Conservation (phyloP, 2,797 vertebrate species). For the Lophius americanus region DNA sequence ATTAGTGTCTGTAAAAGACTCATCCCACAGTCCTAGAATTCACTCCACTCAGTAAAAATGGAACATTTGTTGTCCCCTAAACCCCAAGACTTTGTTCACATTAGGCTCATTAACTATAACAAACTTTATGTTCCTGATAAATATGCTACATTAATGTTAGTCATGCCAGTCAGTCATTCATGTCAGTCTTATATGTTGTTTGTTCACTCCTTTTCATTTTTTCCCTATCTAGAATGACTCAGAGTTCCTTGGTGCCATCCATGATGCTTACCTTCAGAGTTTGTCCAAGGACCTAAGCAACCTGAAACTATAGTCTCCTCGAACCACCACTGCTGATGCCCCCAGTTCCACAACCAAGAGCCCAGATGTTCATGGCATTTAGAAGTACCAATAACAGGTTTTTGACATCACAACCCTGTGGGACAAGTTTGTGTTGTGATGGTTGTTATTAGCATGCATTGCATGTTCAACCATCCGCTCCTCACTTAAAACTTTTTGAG, state of each 20-base stretch:
- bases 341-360: neutral
- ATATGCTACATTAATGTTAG: too few relatives aligned
- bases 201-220: conserved; percentile 14
- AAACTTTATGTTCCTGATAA: neutral
- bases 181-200: neutral
- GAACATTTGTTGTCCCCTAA: too few relatives aligned
- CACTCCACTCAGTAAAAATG: too few relatives aligned
- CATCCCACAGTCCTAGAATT: too few relatives aligned
- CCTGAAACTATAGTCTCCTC: conserved; percentile 84
- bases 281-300: conserved; percentile 88
- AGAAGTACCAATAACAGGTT: conserved; percentile 21
- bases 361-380: conserved; percentile 2
- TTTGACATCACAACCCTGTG: conserved; percentile 9
- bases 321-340: neutral
- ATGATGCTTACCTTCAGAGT: conserved; percentile 92
- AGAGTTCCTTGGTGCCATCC: conserved; percentile 91
- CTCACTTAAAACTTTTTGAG: conserved; percentile 3
- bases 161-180: too few relatives aligned
- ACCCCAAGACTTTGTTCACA: too few relatives aligned
- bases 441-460: conserved; percentile 6
- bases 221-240: conserved; percentile 87
- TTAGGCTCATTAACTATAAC: neutral
- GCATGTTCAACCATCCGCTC: neutral
- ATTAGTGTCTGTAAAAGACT: too few relatives aligned
- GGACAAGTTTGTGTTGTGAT: neutral